Conservation (phyloP, 1,140 invertebrate genomes). For the Cydia pomonella region DNA sequence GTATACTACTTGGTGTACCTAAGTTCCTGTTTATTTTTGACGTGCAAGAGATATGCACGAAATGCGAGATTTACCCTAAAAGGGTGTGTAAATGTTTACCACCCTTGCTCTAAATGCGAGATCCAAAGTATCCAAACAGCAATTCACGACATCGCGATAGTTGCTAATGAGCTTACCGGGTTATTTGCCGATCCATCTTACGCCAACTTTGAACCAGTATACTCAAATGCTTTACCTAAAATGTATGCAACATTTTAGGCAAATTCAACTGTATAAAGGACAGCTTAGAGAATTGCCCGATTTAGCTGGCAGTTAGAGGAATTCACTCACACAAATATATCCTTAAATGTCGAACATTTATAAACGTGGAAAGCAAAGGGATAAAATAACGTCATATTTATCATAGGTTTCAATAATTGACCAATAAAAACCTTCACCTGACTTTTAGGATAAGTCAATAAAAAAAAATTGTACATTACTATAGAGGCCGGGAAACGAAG, state of each 20-base stretch:
- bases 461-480: too few species aligned
- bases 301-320: too few species aligned
- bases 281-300: too few species aligned
- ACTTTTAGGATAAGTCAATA: too few species aligned
- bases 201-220: conserved; percentile 34
- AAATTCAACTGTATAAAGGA: neutral
- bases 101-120: conserved; percentile 21
- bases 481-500: too few species aligned
- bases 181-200: conserved; percentile 50
- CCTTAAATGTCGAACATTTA: too few species aligned
- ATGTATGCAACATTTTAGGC: conserved; percentile 2
- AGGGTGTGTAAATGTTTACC: conserved; percentile 21
- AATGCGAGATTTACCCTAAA: neutral
- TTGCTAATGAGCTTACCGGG: conserved; percentile 48
- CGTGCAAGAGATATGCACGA: neutral
- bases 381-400: too few species aligned
- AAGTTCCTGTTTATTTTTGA: neutral
- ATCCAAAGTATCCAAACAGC: conserved; percentile 14
- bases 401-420: too few species aligned
- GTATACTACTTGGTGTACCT: neutral
- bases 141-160: conserved; percentile 35
- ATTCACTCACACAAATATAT: too few species aligned
- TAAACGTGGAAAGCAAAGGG: too few species aligned
- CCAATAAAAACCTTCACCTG: too few species aligned
- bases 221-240: neutral